phyloP scores from a whole-genome alignment of 2,113 vertebrate genomes.

The Prionailurus viverrinus region DNA sequence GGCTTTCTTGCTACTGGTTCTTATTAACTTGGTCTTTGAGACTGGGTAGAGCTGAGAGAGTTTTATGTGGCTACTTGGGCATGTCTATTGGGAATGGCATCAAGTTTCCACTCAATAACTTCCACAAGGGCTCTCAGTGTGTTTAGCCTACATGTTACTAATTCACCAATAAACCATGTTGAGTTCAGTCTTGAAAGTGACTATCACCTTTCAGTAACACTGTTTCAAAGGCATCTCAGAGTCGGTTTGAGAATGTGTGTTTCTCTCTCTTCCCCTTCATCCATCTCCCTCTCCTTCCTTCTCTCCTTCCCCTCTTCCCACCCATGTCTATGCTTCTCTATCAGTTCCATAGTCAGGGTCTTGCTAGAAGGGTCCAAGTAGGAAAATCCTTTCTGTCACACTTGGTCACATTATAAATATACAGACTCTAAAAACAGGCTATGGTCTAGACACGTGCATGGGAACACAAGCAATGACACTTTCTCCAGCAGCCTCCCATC shows the following conservation, averaged over 20 bases:
- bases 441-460: neutral
- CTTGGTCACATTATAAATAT: neutral
- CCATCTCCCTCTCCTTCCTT: neutral
- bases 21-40: constrained; percentile 31
- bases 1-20: neutral
- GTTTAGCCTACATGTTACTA: neutral
- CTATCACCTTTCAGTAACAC: neutral
- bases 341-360: neutral
- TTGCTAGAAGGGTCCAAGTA: neutral
- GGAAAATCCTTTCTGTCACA: neutral
- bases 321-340: neutral
- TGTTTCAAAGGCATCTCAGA: constrained; percentile 16
- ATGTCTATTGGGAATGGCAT: neutral
- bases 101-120: constrained; percentile 6
- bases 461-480: neutral
- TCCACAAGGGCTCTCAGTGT: neutral
- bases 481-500: neutral
- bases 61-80: neutral
- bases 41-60: neutral
- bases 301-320: neutral
- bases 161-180: neutral
- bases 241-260: neutral
- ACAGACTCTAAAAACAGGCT: neutral
- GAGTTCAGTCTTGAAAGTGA: constrained; percentile 19
- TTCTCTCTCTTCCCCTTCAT: neutral